A percentile compares a stretch with the other conserved stretches of the same genome.
Conservation (phyloP, 2,888 invertebrate genomes). For the Rhamphomyia laevipes region DNA sequence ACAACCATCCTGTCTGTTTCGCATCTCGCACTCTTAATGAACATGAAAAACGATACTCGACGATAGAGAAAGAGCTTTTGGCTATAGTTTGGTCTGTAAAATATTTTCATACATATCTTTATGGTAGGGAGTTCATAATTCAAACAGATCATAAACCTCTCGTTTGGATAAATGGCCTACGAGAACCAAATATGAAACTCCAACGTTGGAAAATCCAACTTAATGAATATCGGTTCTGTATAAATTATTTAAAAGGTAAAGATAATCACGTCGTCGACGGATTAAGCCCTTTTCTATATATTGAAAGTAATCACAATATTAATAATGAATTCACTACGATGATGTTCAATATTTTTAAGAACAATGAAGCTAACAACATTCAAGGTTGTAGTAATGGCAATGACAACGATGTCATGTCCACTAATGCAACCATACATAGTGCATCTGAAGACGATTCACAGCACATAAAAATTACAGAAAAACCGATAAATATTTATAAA, state of each 20-base stretch:
- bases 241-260: conserved; percentile 4
- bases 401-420: neutral
- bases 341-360: neutral
- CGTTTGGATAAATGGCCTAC: conserved; percentile 3
- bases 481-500: conserved; percentile 7
- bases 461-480: conserved; percentile 4
- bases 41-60: conserved; percentile 6
- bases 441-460: conserved; percentile 3
- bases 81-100: conserved; percentile 5
- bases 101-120: conserved; percentile 8
- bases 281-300: neutral
- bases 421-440: conserved; percentile 4
- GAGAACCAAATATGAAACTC: neutral
- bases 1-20: conserved; percentile 3
- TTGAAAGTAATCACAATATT: neutral
- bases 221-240: neutral
- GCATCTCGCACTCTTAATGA: conserved; percentile 7
- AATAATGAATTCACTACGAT: neutral
- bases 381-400: neutral
- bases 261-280: conserved; percentile 4
- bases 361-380: too few relatives aligned
- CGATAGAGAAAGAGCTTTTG: conserved; percentile 8
- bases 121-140: conserved; percentile 6
- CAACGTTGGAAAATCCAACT: neutral
- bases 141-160: conserved; percentile 9